phyloP scores from a whole-genome alignment of 1,140 invertebrate species.

The Heliconius hermathena region DNA sequence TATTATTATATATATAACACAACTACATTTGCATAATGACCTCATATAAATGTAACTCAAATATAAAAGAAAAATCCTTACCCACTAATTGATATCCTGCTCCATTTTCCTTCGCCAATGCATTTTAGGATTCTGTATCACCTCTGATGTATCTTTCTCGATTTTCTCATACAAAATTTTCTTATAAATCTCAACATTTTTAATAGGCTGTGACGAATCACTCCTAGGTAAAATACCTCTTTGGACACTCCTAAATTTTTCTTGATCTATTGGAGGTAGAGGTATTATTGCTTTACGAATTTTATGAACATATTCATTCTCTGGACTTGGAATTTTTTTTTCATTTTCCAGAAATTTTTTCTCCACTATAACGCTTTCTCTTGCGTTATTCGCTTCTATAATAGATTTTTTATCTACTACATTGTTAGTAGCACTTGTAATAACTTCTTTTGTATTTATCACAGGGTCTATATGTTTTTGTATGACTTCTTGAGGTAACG shows the following conservation, averaged over 20 bases:
- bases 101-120: slow-evolving; percentile 71
- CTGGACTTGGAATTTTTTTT: slow-evolving; percentile 47
- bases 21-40: neutral
- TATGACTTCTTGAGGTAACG: slow-evolving; percentile 59
- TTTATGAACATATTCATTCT: slow-evolving; percentile 67
- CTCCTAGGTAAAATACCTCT: slow-evolving; percentile 41
- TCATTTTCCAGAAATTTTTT: slow-evolving; percentile 47
- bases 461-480: slow-evolving; percentile 57
- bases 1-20: too few relatives aligned
- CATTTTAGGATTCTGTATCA: slow-evolving; percentile 54
- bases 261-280: slow-evolving; percentile 67
- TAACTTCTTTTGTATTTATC: slow-evolving; percentile 25
- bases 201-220: slow-evolving; percentile 51
- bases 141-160: slow-evolving; percentile 51
- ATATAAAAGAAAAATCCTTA: neutral
- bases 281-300: slow-evolving; percentile 64
- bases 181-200: slow-evolving; percentile 67
- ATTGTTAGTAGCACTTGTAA: slow-evolving; percentile 29
- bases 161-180: slow-evolving; percentile 67
- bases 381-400: slow-evolving; percentile 68
- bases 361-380: slow-evolving; percentile 72
- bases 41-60: neutral
- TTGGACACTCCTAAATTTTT: slow-evolving; percentile 50
- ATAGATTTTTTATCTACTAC: slow-evolving; percentile 65
- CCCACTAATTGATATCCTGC: slow-evolving; percentile 62